Percentiles rank a stretch among this genome's conserved stretches.
phyloP scores from a whole-genome alignment of 2,888 invertebrate species.

The Eremobia ochroleuca region DNA sequence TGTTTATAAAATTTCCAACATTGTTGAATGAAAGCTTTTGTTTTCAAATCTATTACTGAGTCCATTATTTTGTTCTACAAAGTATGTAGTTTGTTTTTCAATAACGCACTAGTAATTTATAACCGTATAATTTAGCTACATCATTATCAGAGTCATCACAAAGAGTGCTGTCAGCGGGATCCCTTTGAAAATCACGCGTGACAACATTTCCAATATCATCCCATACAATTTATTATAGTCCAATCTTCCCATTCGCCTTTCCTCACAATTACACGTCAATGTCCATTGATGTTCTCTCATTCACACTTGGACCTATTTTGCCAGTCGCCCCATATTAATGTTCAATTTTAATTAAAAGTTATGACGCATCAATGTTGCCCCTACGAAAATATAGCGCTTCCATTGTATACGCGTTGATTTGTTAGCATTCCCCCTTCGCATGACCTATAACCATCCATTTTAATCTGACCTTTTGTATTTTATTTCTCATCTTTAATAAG shows the following conservation, averaged over 20 bases:
- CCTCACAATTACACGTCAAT: slow-evolving; percentile 85
- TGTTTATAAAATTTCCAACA: not conserved
- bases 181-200: slow-evolving; percentile 76
- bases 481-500: slow-evolving; percentile 51
- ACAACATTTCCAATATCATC: slow-evolving; percentile 80
- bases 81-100: slow-evolving; percentile 34
- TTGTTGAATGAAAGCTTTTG: not conserved
- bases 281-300: slow-evolving; percentile 76
- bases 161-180: slow-evolving; percentile 71
- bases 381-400: slow-evolving; percentile 76
- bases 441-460: slow-evolving; percentile 78
- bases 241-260: slow-evolving; percentile 74
- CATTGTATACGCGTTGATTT: slow-evolving; percentile 83
- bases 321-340: slow-evolving; percentile 82
- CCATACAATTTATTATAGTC: slow-evolving; percentile 77
- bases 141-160: slow-evolving; percentile 65
- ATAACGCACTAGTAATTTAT: slow-evolving; percentile 48
- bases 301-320: slow-evolving; percentile 75
- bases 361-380: slow-evolving; percentile 86
- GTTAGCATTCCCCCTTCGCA: slow-evolving; percentile 82
- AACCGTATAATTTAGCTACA: slow-evolving; percentile 54
- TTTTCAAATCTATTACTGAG: not conserved
- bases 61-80: not conserved
- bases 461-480: slow-evolving; percentile 72
- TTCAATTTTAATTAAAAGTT: slow-evolving; percentile 89